Percentiles rank a stretch among this genome's conserved stretches.
Evolutionary conservation across 2,797 vertebrate species (phyloP).

Genomic region (Pitangus sulphuratus): DNA sequence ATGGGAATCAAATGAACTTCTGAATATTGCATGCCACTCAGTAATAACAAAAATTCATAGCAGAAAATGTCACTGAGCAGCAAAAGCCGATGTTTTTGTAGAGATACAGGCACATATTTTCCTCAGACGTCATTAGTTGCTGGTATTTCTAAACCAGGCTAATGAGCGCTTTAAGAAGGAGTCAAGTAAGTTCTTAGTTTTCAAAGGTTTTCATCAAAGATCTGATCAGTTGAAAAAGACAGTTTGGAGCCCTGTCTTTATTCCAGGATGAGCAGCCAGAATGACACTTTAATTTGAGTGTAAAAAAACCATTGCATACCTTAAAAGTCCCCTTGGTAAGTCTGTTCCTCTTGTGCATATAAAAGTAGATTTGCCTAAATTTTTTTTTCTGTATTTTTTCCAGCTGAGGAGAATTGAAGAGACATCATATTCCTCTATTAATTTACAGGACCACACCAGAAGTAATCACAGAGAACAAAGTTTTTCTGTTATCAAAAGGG

Average conservation of each 20-base stretch:
- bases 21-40: constrained; percentile 1
- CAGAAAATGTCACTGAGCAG: background rate
- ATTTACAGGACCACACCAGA: background rate
- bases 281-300: background rate
- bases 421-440: background rate
- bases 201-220: background rate
- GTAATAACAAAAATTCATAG: background rate
- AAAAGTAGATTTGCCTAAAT: background rate
- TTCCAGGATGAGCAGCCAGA: background rate
- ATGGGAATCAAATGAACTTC: background rate
- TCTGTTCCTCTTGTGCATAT: background rate
- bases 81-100: background rate
- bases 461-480: background rate
- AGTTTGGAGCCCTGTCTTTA: background rate
- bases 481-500: background rate
- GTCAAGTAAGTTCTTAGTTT: background rate
- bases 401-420: background rate
- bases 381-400: background rate
- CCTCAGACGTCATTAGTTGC: background rate
- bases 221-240: background rate
- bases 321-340: background rate
- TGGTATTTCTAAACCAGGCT: background rate
- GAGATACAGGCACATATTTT: background rate
- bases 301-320: background rate
- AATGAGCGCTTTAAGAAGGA: background rate